A percentile compares a stretch with the other conserved stretches of the same genome.
Evolutionary conservation across 1,140 invertebrate species (phyloP).

Genomic region (Leptinotarsa defecta): DNA sequence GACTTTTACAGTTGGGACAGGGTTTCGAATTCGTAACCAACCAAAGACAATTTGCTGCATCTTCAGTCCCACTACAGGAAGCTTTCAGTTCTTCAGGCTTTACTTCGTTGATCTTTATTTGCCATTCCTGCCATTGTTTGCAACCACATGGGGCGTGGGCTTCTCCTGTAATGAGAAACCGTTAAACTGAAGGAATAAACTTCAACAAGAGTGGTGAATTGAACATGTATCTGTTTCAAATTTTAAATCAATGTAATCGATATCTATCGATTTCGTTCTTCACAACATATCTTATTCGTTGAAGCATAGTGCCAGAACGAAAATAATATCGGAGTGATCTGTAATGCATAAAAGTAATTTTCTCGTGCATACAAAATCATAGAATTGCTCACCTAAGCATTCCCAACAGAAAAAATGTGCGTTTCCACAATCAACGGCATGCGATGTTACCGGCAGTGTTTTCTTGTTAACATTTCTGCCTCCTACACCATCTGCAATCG

Average conservation of each 20-base stretch:
- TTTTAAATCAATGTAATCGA: too few relatives aligned
- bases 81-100: conserved; percentile 68
- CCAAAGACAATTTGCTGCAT: conserved; percentile 74
- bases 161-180: conserved; percentile 58
- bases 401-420: conserved; percentile 79
- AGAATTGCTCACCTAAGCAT: conserved; percentile 50
- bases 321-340: neutral
- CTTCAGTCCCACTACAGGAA: conserved; percentile 66
- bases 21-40: conserved; percentile 76
- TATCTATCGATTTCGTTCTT: neutral
- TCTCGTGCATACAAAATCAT: neutral
- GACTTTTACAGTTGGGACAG: conserved; percentile 74
- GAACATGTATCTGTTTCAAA: too few relatives aligned
- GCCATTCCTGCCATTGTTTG: conserved; percentile 70
- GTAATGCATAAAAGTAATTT: too few relatives aligned
- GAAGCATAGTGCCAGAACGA: neutral
- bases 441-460: conserved; percentile 59
- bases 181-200: neutral
- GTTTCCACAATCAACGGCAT: conserved; percentile 75
- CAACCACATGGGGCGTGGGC: conserved; percentile 74
- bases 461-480: conserved; percentile 48
- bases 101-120: conserved; percentile 66
- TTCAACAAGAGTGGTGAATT: too few relatives aligned
- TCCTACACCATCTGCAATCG: conserved; percentile 20
- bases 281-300: neutral